phyloP scores from a whole-genome alignment of 2,797 vertebrate genomes.

The Phalanger gymnotis region DNA sequence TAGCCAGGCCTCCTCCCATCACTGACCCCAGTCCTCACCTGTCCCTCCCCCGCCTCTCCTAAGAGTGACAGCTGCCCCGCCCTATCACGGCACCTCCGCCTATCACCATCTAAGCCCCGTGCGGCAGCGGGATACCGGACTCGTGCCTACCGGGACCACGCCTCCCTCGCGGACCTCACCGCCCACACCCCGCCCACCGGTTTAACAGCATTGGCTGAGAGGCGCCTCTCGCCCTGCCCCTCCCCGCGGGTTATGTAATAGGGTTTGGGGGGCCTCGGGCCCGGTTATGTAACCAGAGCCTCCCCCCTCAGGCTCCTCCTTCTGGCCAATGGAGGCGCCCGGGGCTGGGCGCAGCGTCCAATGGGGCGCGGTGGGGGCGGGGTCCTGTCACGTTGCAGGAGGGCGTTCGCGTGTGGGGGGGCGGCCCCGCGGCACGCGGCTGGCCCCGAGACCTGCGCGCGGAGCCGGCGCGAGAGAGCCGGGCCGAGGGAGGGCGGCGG shows the following conservation, averaged over 20 bases:
- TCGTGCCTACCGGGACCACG: fast-evolving
- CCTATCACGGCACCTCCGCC: neutral
- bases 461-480: neutral
- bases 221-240: neutral
- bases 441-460: neutral
- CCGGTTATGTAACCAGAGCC: conserved; percentile 35
- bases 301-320: neutral
- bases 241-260: conserved; percentile 38
- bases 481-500: neutral
- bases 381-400: conserved; percentile 5
- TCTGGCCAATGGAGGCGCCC: conserved; percentile 15
- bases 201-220: neutral
- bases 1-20: neutral
- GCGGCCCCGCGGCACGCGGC: neutral
- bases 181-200: neutral
- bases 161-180: neutral
- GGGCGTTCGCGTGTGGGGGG: conserved; percentile 24
- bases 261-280: neutral
- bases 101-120: neutral
- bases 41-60: neutral
- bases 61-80: neutral
- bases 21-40: neutral
- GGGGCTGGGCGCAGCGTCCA: neutral
- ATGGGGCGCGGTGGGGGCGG: neutral
- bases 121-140: neutral